Evolutionary conservation across 2,888 invertebrate genomes (phyloP).

Genomic region (Gisinianus flammeolus): DNA sequence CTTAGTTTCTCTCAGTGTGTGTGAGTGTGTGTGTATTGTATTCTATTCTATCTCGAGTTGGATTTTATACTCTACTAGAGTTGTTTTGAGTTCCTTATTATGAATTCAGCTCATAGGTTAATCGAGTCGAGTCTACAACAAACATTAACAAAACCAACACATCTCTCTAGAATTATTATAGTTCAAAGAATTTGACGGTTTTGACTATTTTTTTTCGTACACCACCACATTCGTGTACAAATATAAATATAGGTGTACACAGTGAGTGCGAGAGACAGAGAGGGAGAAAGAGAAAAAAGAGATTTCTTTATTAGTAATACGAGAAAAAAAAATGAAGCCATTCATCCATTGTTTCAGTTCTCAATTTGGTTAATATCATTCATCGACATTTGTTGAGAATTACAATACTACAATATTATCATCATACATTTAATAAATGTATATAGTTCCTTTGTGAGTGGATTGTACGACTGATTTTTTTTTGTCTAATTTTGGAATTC

Average conservation of each 20-base stretch:
- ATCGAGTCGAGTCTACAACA: slow-evolving; percentile 9
- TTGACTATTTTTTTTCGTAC: too few species aligned
- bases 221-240: neutral
- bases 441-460: too few species aligned
- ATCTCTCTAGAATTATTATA: neutral
- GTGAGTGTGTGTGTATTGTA: neutral
- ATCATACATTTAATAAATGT: neutral
- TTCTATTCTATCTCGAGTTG: neutral
- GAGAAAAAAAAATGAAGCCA: neutral
- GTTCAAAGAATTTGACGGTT: neutral
- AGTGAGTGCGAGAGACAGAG: neutral
- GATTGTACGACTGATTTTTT: too few species aligned
- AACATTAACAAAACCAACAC: slow-evolving; percentile 1
- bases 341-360: neutral
- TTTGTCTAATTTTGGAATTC: neutral
- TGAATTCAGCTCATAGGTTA: slow-evolving; percentile 12
- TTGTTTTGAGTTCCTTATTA: slow-evolving; percentile 16
- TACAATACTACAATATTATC: neutral
- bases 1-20: neutral
- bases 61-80: neutral
- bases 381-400: neutral
- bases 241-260: neutral
- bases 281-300: neutral
- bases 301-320: neutral
- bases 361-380: neutral